A percentile compares a stretch with the other conserved stretches of the same genome.
These are phyloP conservation scores for Aurelia sp. DNA, from an alignment of 30 jellyfish, hydroid and myxozoan genomes.

Conservation along the genomic window DNA sequence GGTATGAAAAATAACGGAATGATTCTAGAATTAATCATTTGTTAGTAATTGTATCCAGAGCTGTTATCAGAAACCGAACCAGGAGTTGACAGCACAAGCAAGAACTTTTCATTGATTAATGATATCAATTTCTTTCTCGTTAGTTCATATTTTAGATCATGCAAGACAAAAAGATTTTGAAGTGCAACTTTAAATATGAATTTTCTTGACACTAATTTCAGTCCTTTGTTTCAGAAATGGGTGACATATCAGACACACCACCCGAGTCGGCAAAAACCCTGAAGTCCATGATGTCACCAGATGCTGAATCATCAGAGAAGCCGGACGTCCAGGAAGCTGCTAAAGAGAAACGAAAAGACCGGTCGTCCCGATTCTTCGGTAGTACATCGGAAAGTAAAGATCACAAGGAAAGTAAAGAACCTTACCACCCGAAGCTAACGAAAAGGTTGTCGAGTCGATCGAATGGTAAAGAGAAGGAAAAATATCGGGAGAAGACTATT, in stretches of 20 bases:
- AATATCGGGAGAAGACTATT: slow-evolving; percentile 9
- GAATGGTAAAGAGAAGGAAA: slow-evolving; percentile 60
- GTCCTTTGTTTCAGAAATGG: slow-evolving; percentile 29
- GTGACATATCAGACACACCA: slow-evolving; percentile 54
- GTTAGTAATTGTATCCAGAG: no score
- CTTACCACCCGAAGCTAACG: slow-evolving; percentile 48
- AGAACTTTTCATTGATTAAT: no score
- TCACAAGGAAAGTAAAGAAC: slow-evolving; percentile 2
- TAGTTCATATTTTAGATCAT: no score
- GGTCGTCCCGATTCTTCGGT: slow-evolving; percentile 66
- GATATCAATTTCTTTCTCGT: no score
- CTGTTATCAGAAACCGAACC: no score
- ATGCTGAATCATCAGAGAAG: slow-evolving; percentile 19
- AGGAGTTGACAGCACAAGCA: no score
- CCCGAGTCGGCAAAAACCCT: slow-evolving; percentile 53
- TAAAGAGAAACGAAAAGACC: slow-evolving; percentile 56
- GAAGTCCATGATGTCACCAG: slow-evolving; percentile 37
- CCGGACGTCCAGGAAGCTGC: slow-evolving; percentile 29
- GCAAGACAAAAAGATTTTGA: background rate
- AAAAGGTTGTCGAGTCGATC: slow-evolving; percentile 50
- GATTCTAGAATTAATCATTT: no score
- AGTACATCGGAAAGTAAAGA: slow-evolving; percentile 34
- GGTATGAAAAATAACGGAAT: no score
- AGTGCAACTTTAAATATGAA: no score
- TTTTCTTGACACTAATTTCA: background rate